Base-by-base conservation (phyloP, 2,888 invertebrate genomes). In the Caenorhabditis wallacei region DNA sequence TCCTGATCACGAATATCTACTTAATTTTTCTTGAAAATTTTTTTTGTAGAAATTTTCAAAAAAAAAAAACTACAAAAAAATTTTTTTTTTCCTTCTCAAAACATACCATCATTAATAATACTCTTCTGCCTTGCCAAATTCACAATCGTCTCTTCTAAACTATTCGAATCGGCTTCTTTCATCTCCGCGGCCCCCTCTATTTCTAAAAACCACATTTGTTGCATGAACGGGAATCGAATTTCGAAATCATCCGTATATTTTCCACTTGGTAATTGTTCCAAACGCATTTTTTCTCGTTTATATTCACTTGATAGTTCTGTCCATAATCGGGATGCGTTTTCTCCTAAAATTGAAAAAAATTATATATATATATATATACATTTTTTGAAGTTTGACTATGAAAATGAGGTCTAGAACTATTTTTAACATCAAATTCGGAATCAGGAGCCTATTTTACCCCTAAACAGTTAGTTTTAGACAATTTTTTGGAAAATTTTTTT, bases 201-300 rank as follows among this genome's bases (percentile, higher is more conserved):
- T 16, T 78, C 78, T 69, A 78, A 16, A 69, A 78, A 78, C 78
- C 78, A 78, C 78, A 78, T 78, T 53, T 69, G 78, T 46, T 78
- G 68, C 59, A 78, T 61, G n/a, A 78, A 78, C 5, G 78, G 78
- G 24, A 78, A 78, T 1, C 63, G 68, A 4, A 66, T 20, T 26
- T 78, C 78, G 35, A 78, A 78, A 20, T 78, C 78, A 11, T 61
- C 57, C 22, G 59, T 61, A 26, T 78, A 78, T 26, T 51, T 54
- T 61, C 78, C 78, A 18, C 61, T 63, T 18, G 78, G 78, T n/a
- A 78, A 40, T 11, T 78, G 48, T n/a, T 78, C 78, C 30, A 78
- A 22, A 43, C 78, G 59, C 16, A 40, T 13, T 43, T 69, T 78
- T 46, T 78, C 78, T 18, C 78, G 78, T 24, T 69, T 69, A 22